Base-by-base conservation (phyloP, 1,140 invertebrate genomes). In the Sitophilus oryzae region DNA sequence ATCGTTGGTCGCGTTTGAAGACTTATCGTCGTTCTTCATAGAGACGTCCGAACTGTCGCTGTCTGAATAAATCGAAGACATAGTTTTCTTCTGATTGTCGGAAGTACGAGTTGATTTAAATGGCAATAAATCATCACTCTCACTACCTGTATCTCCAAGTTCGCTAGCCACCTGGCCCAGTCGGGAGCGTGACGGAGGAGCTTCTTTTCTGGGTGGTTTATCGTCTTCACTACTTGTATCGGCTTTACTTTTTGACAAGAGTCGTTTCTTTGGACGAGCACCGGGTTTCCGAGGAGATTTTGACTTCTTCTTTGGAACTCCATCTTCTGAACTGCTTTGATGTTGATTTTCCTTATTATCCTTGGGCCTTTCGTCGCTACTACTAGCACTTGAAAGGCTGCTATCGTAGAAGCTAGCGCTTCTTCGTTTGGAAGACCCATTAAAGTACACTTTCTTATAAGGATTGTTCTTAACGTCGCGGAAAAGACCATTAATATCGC, bases 101-200 rank as follows among this genome's bases (percentile, higher is more conserved):
- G 47, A 47, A 66, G 73, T 78, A 40, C 71, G 71, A 30, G 66
- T 75, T 56, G 70, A 68, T 74, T 61, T 77, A 54, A 74, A 77
- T 38, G 82, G 78, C 71, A 88, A 77, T 19, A 89, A 68, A 52
- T 89, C 86, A 71, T 88, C 86, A 67, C 85, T 89, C 61, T 89
- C 87, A 57, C 82, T 83, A 37, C 79, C 84, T 0, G 82, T 79
- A 25, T 72, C 70, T 54, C 76, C 74, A 71, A 80, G 75, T 72
- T 88, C 84, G 66, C 80, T 81, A 65, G 86, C 84, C 78, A 89
- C 84, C 65, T 85, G 82, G 49, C 78, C 76, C 9, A 70, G 19
- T 78, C 81, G 49, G 74, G 79, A 63, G 66, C 66, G 74, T 61
- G 63, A 62, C 53, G 58, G 64, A 57, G 64, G 75, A 58, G 76